These are phyloP conservation scores for Paramormyrops kingsleyae DNA, from an alignment of 2,113 vertebrate genomes.

Conservation along the genomic window DNA sequence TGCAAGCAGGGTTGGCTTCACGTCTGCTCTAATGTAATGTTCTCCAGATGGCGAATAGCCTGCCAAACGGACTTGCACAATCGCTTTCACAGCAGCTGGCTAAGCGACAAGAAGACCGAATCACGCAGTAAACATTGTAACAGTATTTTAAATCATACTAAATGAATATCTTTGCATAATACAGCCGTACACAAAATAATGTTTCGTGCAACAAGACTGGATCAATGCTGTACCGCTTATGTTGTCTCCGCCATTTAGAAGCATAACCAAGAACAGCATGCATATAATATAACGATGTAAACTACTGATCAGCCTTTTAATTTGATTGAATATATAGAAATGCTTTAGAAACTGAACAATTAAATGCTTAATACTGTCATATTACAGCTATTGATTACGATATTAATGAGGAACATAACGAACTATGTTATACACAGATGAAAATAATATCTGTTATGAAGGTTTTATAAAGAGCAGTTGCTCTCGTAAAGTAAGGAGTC, in stretches of 20 bases:
- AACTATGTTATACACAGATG: not conserved
- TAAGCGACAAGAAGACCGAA: constrained; percentile 44
- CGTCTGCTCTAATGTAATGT: constrained; percentile 59
- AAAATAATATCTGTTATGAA: not conserved
- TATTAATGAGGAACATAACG: not conserved
- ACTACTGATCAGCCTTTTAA: not conserved
- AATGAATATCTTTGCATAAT: not conserved
- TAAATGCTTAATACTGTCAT: not conserved
- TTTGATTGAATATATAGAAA: not conserved
- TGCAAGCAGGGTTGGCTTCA: constrained; percentile 48
- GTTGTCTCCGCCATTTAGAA: not conserved
- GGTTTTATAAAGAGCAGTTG: not conserved
- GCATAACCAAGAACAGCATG: not conserved
- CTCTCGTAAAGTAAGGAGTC: not conserved
- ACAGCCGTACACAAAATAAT: not conserved
- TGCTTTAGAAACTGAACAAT: not conserved
- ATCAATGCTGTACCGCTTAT: not conserved
- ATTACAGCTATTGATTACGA: not conserved
- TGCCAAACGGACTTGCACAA: constrained; percentile 54
- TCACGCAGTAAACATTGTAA: not conserved
- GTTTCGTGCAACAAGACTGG: not conserved
- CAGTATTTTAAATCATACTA: not conserved
- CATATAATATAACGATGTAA: not conserved
- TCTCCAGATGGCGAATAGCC: constrained; percentile 63
- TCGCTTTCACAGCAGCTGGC: constrained; percentile 44